A percentile compares a stretch with the other conserved stretches of the same genome.
phyloP scores from a whole-genome alignment of 2,113 vertebrate genomes.

The Excalfactoria chinensis region DNA sequence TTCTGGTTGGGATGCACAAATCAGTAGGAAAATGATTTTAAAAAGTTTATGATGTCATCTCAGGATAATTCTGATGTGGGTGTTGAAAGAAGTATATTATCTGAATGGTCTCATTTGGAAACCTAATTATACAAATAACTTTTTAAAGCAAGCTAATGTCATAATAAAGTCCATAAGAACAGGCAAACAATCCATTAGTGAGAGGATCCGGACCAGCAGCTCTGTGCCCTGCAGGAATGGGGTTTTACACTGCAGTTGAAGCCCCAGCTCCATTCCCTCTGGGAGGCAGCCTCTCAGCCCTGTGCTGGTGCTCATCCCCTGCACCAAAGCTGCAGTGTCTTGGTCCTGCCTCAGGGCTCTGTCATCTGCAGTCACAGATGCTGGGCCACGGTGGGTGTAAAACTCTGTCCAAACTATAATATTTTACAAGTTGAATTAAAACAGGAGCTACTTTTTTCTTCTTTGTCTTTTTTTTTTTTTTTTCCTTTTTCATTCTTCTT shows the following conservation, averaged over 20 bases:
- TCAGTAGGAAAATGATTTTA: conserved; percentile 6
- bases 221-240: not conserved
- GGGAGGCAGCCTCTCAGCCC: not conserved
- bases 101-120: conserved; percentile 56
- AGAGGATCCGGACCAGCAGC: not conserved
- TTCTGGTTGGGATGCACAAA: conserved; percentile 15
- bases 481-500: not conserved
- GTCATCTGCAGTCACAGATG: not conserved
- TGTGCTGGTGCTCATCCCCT: not conserved
- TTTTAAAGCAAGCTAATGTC: conserved; percentile 63
- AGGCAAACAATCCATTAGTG: conserved; percentile 55
- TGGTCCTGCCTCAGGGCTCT: not conserved
- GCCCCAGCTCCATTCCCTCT: not conserved
- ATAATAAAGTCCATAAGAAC: conserved; percentile 48
- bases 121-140: conserved; percentile 54
- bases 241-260: not conserved
- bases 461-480: not conserved
- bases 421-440: not conserved
- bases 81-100: conserved; percentile 36
- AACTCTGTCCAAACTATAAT: not conserved
- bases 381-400: rapidly evolving
- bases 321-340: not conserved
- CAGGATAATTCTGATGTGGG: conserved; percentile 63
- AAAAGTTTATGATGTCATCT: conserved; percentile 55
- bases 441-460: not conserved